Percentiles rank a stretch among this genome's conserved stretches.
Conservation (phyloP, 2,113 vertebrate species). For the Sorex araneus region DNA sequence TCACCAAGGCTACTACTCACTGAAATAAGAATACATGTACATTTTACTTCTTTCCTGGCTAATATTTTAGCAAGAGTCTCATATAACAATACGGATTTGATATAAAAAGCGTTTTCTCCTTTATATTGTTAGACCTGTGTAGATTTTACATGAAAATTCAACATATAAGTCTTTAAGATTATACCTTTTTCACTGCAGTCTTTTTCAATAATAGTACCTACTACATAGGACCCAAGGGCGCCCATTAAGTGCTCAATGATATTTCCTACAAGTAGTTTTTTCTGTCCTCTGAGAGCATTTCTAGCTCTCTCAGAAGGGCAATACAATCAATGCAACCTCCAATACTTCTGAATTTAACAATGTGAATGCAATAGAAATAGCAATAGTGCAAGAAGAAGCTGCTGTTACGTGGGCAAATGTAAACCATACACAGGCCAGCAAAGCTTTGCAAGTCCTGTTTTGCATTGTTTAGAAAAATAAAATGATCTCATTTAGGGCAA, state of each 20-base stretch:
- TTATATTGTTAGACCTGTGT: slow-evolving; percentile 33
- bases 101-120: slow-evolving; percentile 66
- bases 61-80: slow-evolving; percentile 50
- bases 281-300: slow-evolving; percentile 79
- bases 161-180: slow-evolving; percentile 23
- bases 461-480: slow-evolving; percentile 70
- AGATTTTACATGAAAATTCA: slow-evolving; percentile 65
- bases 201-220: slow-evolving; percentile 77
- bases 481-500: slow-evolving; percentile 73
- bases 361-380: slow-evolving; percentile 72
- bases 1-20: slow-evolving; percentile 55
- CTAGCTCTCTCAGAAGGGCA: slow-evolving; percentile 77
- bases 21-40: slow-evolving; percentile 58
- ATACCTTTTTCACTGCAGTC: neutral
- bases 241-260: slow-evolving; percentile 78
- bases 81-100: slow-evolving; percentile 58
- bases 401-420: slow-evolving; percentile 62
- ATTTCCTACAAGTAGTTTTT: slow-evolving; percentile 72
- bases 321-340: slow-evolving; percentile 80
- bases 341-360: slow-evolving; percentile 70
- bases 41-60: slow-evolving; percentile 62
- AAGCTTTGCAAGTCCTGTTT: slow-evolving; percentile 30
- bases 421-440: slow-evolving; percentile 44
- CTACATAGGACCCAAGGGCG: slow-evolving; percentile 75
- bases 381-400: slow-evolving; percentile 56